These are phyloP conservation scores for Ennomos quercinarius DNA, from an alignment of 2,888 invertebrate genomes.

Conservation along the genomic window DNA sequence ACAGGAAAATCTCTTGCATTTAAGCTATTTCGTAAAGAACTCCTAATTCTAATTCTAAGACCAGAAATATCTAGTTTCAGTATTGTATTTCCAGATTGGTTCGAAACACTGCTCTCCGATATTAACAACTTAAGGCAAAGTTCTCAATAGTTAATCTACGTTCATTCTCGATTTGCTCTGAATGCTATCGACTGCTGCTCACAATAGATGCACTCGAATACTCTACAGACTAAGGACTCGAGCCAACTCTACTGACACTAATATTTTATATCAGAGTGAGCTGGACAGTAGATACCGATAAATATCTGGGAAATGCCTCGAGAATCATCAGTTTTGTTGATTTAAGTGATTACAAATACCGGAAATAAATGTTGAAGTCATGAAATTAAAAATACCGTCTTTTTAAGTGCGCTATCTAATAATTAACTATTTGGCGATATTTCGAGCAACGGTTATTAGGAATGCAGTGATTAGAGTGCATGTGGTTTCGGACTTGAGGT, in stretches of 20 bases:
- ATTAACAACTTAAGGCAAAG: conserved; percentile 66
- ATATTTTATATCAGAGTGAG: conserved; percentile 51
- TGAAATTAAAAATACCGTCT: too few relatives aligned
- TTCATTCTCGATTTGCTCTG: conserved; percentile 78
- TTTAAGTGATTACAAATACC: conserved; percentile 1
- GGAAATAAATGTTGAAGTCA: too few relatives aligned
- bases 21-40: too few relatives aligned
- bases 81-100: conserved; percentile 12
- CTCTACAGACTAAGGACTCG: too few relatives aligned
- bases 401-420: too few relatives aligned
- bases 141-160: conserved; percentile 76
- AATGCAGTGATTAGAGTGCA: too few relatives aligned
- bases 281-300: conserved; percentile 38
- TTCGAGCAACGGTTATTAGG: too few relatives aligned
- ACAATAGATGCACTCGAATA: conserved; percentile 75
- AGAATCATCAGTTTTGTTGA: conserved; percentile 15
- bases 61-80: background rate
- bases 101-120: conserved; percentile 44
- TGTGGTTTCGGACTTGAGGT: too few relatives aligned
- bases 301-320: conserved; percentile 29
- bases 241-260: conserved; percentile 44
- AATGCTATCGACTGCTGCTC: conserved; percentile 65
- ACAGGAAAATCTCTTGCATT: too few relatives aligned
- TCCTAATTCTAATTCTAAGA: background rate
- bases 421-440: too few relatives aligned